Evolutionary conservation across 2,888 invertebrate genomes (phyloP).

Genomic region (Xestia c-nigrum): DNA sequence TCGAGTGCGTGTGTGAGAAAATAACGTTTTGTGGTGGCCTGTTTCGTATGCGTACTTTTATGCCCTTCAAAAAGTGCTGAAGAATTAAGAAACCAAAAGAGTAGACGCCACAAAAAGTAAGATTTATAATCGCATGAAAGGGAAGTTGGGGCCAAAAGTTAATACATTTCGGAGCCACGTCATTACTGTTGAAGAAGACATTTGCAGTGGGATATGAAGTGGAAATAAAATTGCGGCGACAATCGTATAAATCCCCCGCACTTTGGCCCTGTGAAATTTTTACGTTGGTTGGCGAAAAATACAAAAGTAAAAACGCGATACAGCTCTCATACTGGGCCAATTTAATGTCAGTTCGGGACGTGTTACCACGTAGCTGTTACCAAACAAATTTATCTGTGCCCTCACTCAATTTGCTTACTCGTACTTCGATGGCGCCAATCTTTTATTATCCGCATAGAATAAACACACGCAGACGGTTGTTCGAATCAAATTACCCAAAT

Average conservation of each 20-base stretch:
- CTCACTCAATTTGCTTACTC: slow-evolving; percentile 79
- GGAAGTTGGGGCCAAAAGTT: slow-evolving; percentile 51
- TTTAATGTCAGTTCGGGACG: slow-evolving; percentile 74
- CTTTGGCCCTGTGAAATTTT: slow-evolving; percentile 53
- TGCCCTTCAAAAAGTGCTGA: slow-evolving; percentile 14
- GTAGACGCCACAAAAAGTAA: slow-evolving; percentile 34
- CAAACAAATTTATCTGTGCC: slow-evolving; percentile 83
- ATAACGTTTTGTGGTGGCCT: slow-evolving; percentile 23
- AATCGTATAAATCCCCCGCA: slow-evolving; percentile 62
- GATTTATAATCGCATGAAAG: slow-evolving; percentile 52
- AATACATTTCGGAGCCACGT: slow-evolving; percentile 57
- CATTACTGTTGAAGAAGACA: slow-evolving; percentile 59
- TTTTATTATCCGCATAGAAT: slow-evolving; percentile 79
- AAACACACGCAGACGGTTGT: slow-evolving; percentile 65
- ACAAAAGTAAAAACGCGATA: slow-evolving; percentile 68
- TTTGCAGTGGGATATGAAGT: slow-evolving; percentile 63
- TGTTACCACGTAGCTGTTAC: slow-evolving; percentile 77
- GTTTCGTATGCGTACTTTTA: slow-evolving; percentile 14
- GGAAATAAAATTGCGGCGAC: slow-evolving; percentile 67
- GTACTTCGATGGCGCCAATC: slow-evolving; percentile 79
- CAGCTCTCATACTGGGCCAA: slow-evolving; percentile 68
- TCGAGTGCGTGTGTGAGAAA: slow-evolving; percentile 22
- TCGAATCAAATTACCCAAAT: slow-evolving; percentile 60
- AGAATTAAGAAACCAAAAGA: slow-evolving; percentile 43
- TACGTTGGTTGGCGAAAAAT: slow-evolving; percentile 45